These are phyloP conservation scores for Tinamus guttatus DNA, from an alignment of 2,113 vertebrate genomes.

Conservation along the genomic window DNA sequence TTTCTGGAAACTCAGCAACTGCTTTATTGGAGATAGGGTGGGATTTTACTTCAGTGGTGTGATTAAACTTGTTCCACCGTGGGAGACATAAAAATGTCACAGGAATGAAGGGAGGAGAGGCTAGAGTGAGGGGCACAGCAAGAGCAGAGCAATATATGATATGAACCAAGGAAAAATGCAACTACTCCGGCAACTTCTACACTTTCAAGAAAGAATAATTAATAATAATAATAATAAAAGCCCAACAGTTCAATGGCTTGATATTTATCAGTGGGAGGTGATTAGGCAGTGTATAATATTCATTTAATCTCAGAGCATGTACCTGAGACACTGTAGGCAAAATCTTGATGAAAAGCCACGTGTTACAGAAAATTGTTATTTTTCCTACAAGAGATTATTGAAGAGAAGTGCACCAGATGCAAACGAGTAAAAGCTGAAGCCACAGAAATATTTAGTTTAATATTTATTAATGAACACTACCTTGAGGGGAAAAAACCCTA, in stretches of 20 bases:
- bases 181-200: background rate
- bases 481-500: background rate
- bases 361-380: background rate
- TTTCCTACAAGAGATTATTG: background rate
- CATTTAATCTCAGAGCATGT: background rate
- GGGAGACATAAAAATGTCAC: background rate
- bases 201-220: background rate
- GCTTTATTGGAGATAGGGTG: background rate
- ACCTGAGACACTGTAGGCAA: background rate
- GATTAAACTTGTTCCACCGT: background rate
- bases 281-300: background rate
- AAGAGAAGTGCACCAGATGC: background rate
- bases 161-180: background rate
- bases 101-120: background rate
- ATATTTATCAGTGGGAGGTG: background rate
- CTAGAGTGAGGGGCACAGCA: background rate
- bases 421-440: background rate
- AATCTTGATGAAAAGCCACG: background rate
- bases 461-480: background rate
- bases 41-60: background rate
- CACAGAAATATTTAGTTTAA: background rate
- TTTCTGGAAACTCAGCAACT: constrained; percentile 1
- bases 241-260: background rate
- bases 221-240: too few species aligned
- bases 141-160: background rate